Evolutionary conservation across 2,113 vertebrate genomes (phyloP).

Genomic region (Trachemys scripta): DNA sequence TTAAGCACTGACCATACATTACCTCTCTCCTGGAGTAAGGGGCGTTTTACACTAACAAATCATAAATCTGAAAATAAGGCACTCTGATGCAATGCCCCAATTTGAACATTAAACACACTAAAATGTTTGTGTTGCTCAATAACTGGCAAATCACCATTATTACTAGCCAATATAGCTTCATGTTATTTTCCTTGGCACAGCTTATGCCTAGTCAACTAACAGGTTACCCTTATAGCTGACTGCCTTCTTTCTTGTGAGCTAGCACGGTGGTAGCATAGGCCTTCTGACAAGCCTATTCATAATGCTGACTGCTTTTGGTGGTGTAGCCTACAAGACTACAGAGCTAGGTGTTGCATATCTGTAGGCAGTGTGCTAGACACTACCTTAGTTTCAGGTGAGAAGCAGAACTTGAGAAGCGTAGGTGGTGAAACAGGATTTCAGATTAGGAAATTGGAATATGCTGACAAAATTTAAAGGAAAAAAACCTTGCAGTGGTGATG

Average conservation of each 20-base stretch:
- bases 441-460: background rate
- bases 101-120: background rate
- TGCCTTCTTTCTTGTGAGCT: background rate
- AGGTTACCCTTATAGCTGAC: background rate
- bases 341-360: background rate
- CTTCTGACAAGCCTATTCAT: background rate
- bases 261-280: background rate
- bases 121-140: background rate
- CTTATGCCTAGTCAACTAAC: background rate
- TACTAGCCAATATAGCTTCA: rapidly evolving
- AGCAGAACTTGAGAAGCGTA: background rate
- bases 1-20: background rate
- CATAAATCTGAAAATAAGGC: background rate
- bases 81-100: background rate
- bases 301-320: background rate
- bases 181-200: background rate
- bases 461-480: background rate
- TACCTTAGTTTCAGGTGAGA: background rate
- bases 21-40: background rate
- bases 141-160: background rate
- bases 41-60: background rate
- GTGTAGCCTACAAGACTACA: background rate
- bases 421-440: background rate
- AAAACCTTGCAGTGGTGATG: background rate
- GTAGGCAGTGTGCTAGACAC: background rate